Conservation (phyloP, 2,113 vertebrate genomes). For the Mobula hypostoma region DNA sequence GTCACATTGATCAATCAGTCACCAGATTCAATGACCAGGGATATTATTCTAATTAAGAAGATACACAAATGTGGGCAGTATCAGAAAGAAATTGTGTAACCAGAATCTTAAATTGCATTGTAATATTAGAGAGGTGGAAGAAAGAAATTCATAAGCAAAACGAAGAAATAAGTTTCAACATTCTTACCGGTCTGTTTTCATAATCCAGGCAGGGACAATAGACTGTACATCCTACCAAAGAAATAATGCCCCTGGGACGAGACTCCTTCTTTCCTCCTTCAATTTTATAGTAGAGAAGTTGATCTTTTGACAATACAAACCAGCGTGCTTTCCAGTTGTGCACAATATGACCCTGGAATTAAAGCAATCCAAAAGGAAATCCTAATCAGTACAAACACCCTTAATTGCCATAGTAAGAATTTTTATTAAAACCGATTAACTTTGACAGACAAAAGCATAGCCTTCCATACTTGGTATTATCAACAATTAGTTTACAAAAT, state of each 20-base stretch:
- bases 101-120: background rate
- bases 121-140: background rate
- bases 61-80: background rate
- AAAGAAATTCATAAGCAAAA: background rate
- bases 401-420: background rate
- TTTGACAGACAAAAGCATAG: background rate
- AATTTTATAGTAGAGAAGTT: constrained; percentile 83
- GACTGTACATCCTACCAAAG: constrained; percentile 70
- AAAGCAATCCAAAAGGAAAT: no score
- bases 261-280: constrained; percentile 70
- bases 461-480: background rate
- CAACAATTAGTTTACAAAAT: no score
- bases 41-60: background rate
- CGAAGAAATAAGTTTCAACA: background rate
- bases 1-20: background rate
- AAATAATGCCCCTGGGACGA: constrained; percentile 72
- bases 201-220: constrained; percentile 83
- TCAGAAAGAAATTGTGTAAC: background rate
- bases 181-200: constrained; percentile 76
- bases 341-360: constrained; percentile 79
- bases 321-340: constrained; percentile 91
- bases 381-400: background rate
- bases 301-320: constrained; percentile 79
- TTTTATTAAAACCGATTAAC: background rate
- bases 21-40: background rate